Evolutionary conservation across 1,140 invertebrate genomes (phyloP), one percentile per base, ranked within the genome.

Genomic region (Drosophila fuyamai): DNA sequence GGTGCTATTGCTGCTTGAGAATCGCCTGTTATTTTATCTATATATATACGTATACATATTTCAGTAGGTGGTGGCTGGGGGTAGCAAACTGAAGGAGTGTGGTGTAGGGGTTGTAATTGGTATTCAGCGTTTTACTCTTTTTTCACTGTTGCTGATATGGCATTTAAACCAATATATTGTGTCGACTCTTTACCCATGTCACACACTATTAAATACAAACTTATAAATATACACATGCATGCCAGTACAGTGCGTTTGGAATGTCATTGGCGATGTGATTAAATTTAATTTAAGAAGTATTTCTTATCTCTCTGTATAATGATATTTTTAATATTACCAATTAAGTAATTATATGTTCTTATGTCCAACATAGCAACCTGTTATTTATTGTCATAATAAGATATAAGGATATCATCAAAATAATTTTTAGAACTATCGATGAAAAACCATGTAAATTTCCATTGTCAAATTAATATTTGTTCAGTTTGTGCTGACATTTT

Each of bases 11-110:
- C 47, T 65, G 72, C 73, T 68, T 68, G 55, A 73, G 72, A 83
- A 83, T 88, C 76, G 83, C 43, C 83, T 88, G 83, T 77, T 86
- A 82, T 78, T 88, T 88, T 88, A 79, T 80, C 78, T 63, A 16
- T 59, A 74, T 55, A 51, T 40, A 40, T n/a, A 40, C 50, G 41
- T n/a, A 32, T 32, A 23, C 46, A 54, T 55, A 62, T 62, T 38
- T 75, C 35, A 27, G 36, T 29, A 51, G 63, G 51, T 55, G 36
- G 14, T 32, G 48, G 36, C 18, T 71, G 43, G 48, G 41, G 47
- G 57, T 23, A 67, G 66, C 75, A 62, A 76, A 60, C 16, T 65
- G 27, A 18, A 43, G 51, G 43, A 65, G 74, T 41, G 51, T 32
- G 73, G 62, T 53, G 50, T 88, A 16, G 73, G 56, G 50, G 56